Evolutionary conservation across 2,888 invertebrate genomes (phyloP), one percentile per base, ranked within the genome.

Genomic region (Tinea pellionella): DNA sequence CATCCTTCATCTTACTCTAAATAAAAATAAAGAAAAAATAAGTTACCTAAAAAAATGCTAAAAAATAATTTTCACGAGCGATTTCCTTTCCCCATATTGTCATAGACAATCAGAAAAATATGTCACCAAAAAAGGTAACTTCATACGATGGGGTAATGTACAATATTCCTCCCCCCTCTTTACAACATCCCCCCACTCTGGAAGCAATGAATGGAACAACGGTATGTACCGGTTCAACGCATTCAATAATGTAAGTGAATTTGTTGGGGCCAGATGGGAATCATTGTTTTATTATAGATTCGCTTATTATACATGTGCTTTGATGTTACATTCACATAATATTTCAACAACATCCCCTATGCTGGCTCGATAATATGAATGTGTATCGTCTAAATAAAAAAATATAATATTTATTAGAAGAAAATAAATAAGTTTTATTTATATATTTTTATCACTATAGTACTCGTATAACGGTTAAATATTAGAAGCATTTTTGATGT

Each of bases 261-360:
- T 59, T 59, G 59, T 59, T 15, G 57, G 57, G 19, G 59, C 59
- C 59, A 59, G 59, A 59, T 59, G 59, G 24, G 59, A 59, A 29
- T 47, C 43, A 59, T 59, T 59, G 59, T 59, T 47, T 47, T 47
- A 42, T 42, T 43, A 12, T n/a, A 24, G 29, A 15, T 47, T 16
- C 57, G 19, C 30, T 32, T 8, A 57, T 24, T 16, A 6, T 6
- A 24, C 42, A 8, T 42, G 42, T 24, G 24, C 24, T 24, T 24
- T 24, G 3, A 24, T 3, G 6, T 2, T 24, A 3, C 24, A n/a
- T 24, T 24, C 6, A 24, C 24, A 24, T 24, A 3, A 24, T 2
- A 24, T 3, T 3, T 24, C 6, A 24, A n/a, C n/a, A n/a, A n/a
- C n/a, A n/a, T n/a, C n/a, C n/a, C n/a, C n/a, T n/a, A n/a, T n/a